phyloP scores from a whole-genome alignment of 2,888 invertebrate species.

The Pseudeuparius sepicola region DNA sequence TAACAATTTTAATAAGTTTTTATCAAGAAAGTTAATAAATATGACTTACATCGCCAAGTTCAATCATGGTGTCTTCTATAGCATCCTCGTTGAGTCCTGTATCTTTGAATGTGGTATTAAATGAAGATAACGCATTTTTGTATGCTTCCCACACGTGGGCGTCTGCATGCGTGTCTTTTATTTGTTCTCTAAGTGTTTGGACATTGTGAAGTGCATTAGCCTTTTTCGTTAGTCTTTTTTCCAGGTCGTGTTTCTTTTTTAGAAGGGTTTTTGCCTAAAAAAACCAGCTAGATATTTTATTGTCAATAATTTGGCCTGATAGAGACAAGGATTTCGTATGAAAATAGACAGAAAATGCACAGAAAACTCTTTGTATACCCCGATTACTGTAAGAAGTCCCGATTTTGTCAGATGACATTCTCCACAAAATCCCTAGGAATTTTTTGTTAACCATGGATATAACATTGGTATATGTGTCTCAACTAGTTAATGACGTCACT shows the following conservation, averaged over 20 bases:
- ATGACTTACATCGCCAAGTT: conserved; percentile 64
- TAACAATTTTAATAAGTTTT: conserved; percentile 16
- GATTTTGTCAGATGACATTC: too few species aligned
- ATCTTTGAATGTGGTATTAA: conserved; percentile 54
- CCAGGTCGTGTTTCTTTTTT: conserved; percentile 50
- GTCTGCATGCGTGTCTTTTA: conserved; percentile 49
- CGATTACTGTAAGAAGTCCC: too few species aligned
- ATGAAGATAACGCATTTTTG: conserved; percentile 56
- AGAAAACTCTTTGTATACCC: too few species aligned
- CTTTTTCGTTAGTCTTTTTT: conserved; percentile 46
- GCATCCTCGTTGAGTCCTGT: conserved; percentile 57
- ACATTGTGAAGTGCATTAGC: conserved; percentile 49
- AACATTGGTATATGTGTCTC: too few species aligned
- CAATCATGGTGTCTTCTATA: conserved; percentile 61
- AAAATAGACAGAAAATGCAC: conserved; percentile 8
- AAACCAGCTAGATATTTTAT: conserved; percentile 10
- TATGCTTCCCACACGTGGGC: conserved; percentile 48
- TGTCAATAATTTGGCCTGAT: conserved; percentile 9
- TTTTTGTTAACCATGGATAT: too few species aligned
- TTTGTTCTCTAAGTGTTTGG: conserved; percentile 46
- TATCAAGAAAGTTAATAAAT: too few species aligned
- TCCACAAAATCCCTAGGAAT: too few species aligned
- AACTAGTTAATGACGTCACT: too few species aligned
- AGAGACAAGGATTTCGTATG: conserved; percentile 1
- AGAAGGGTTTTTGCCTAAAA: conserved; percentile 51